Conservation (phyloP, 1,140 invertebrate genomes). For the Araneus ventricosus region DNA sequence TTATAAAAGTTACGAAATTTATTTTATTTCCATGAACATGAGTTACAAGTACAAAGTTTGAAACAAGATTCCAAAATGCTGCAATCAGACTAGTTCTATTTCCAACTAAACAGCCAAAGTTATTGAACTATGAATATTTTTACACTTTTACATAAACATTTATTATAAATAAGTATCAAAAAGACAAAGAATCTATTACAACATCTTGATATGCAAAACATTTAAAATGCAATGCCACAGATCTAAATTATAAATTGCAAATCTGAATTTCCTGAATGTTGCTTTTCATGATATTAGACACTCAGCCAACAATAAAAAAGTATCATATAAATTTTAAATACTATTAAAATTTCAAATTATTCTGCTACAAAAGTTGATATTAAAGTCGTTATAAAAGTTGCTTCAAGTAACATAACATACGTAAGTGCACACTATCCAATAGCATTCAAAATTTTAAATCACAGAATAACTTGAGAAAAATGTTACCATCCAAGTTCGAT, state of each 20-base stretch:
- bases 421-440: background rate
- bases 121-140: background rate
- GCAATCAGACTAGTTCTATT: background rate
- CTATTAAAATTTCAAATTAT: background rate
- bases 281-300: background rate
- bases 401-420: background rate
- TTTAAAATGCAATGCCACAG: conserved; percentile 11
- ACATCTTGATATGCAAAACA: conserved; percentile 9
- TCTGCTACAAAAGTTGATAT: background rate
- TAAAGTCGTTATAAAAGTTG: background rate
- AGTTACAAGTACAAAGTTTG: background rate
- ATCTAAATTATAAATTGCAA: background rate
- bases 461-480: background rate
- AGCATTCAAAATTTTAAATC: background rate
- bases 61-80: background rate
- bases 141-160: background rate
- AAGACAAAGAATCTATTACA: background rate
- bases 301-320: background rate
- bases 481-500: background rate
- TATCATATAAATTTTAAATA: background rate
- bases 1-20: conserved; percentile 10
- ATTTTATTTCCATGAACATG: conserved; percentile 2
- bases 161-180: background rate
- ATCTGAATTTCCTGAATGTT: background rate
- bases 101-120: background rate